Base-by-base conservation (phyloP, 2,888 invertebrate species). In the Portevinia maculata region DNA sequence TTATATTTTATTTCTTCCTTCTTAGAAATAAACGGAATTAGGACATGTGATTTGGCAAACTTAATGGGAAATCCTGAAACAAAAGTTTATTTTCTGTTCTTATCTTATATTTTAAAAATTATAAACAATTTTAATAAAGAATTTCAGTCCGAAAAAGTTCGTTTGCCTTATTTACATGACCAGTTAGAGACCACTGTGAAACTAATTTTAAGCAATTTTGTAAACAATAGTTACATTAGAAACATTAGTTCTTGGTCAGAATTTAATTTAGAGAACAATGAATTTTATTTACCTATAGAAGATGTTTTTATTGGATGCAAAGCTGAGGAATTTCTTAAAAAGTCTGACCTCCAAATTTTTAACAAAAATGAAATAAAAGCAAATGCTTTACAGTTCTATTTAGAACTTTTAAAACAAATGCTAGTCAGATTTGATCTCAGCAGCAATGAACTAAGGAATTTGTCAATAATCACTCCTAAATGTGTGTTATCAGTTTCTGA, bases 181-280 rank as follows among this genome's bases (percentile, higher is more conserved):
- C 57, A 39, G 2, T 39, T 57, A 15, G 57, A 57, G 13, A 57
- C 39, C 15, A 59, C 30, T 1, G 59, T 15, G 3, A 44, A 59
- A 17, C 30, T 30, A 3, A 44, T 39, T 59, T 59, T 59, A 17
- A 59, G 41, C 30, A 44, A 41, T 44, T 59, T 44, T 44, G 17
- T 44, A 1, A 59, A 11, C 19, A 59, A 28, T 17, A 44, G 41
- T 8, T 50, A 30, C n/a, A 21, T 46, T 21, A 46, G 21, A n/a
- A 50, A 30, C 30, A 50, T 50, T 15, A 30, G 50, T 13, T 30
- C 30, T 9, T 50, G 30, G 30, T 1, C 30, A 50, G 50, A 50
- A 30, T 50, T 50, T 50, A 19, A 50, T 19, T 15, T 50, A 50
- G 30, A 30, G 15, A n/a, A 30, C 50, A 28, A 15, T 13, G 3